Conservation (phyloP, 2,797 vertebrate genomes). For the Agapornis canus region DNA sequence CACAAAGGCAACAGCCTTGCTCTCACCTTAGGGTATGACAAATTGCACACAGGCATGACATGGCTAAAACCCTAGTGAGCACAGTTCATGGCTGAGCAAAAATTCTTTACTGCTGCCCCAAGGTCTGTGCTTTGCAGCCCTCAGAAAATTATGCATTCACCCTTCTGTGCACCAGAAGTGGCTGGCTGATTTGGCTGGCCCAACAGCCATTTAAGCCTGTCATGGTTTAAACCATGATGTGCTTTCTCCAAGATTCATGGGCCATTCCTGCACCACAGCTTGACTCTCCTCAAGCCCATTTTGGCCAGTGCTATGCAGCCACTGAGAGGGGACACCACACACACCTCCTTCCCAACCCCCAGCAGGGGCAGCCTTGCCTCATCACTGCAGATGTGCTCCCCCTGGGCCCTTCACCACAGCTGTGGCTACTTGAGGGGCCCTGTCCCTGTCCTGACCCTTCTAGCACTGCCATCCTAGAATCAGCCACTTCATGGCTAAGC, state of each 20-base stretch:
- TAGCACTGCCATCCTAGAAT: neutral
- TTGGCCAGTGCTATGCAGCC: neutral
- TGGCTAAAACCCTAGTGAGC: neutral
- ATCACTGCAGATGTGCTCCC: fast-evolving
- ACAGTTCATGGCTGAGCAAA: neutral
- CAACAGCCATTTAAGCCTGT: neutral
- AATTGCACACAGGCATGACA: neutral
- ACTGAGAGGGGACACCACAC: fast-evolving
- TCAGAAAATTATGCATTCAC: neutral
- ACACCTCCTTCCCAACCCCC: fast-evolving
- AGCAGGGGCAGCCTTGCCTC: neutral
- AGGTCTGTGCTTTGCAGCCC: neutral
- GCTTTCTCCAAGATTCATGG: fast-evolving
- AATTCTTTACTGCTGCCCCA: neutral
- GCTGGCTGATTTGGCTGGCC: neutral
- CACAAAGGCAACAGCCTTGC: neutral
- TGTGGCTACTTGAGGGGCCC: neutral
- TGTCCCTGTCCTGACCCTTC: neutral
- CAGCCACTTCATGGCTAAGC: neutral
- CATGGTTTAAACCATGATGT: neutral
- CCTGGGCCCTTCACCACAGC: neutral
- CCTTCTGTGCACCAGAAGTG: neutral
- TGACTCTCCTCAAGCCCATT: neutral
- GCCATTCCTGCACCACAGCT: neutral
- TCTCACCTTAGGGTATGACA: neutral